These are phyloP conservation scores for Pammene fasciana DNA, from an alignment of 2,888 invertebrate genomes.

Conservation along the genomic window DNA sequence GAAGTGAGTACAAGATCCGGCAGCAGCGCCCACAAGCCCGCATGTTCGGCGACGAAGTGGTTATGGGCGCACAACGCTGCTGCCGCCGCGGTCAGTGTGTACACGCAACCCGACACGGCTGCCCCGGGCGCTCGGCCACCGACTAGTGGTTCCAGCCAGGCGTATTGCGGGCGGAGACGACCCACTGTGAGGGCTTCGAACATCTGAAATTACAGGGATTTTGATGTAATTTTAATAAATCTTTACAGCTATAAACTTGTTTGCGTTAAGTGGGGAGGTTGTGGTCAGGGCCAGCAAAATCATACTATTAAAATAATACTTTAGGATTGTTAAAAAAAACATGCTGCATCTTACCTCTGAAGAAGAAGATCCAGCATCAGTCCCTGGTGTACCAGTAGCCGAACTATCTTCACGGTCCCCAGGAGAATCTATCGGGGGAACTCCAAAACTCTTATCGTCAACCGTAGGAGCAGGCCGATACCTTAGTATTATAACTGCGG, in stretches of 20 bases:
- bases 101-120: conserved; percentile 88
- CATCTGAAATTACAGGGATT: conserved; percentile 64
- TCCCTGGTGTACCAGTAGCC: conserved; percentile 84
- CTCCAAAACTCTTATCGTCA: conserved; percentile 75
- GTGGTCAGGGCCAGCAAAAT: too few relatives aligned
- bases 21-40: conserved; percentile 87
- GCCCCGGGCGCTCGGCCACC: conserved; percentile 90
- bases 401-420: conserved; percentile 85
- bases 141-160: conserved; percentile 88
- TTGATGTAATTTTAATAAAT: background rate
- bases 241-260: background rate
- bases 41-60: conserved; percentile 83
- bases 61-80: conserved; percentile 88
- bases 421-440: conserved; percentile 81
- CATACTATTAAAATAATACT: background rate
- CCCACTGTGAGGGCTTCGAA: conserved; percentile 88
- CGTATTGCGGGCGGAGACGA: conserved; percentile 87
- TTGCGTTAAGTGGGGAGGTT: too few relatives aligned
- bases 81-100: conserved; percentile 86
- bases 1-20: conserved; percentile 85
- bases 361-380: conserved; percentile 84
- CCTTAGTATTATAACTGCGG: conserved; percentile 93
- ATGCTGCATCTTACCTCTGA: conserved; percentile 68
- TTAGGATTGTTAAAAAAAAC: background rate
- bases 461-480: conserved; percentile 86